Evolutionary conservation across 1,140 invertebrate species (phyloP), one percentile per base, ranked within the genome.

Genomic region (Brachionus rubens): DNA sequence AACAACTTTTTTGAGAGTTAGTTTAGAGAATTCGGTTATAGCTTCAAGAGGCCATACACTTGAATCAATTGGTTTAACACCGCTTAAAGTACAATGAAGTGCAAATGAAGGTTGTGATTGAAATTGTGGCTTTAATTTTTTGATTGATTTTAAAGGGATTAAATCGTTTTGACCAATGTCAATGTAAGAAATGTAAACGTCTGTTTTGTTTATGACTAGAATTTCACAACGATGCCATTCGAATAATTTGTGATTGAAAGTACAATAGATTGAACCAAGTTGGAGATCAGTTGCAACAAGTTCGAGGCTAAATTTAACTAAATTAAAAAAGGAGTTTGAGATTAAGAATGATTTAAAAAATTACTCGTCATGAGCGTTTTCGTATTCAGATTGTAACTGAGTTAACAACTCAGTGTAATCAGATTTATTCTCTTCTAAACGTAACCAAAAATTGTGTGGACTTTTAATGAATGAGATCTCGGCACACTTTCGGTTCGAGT

Each of bases 201-300:
- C 68, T 10, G n/a, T 33, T 36, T 19, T 54, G 46, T 54, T 48
- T 21, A 50, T 10, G 0, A 36, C 21, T 1, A 72, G 26, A 5
- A 48, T 40, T 30, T 72, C 68, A 26, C 68, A 72, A 1, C 68
- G 30, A 10, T 72, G 68, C 68, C 68, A 72, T 48, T 72, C 68
- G 28, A 72, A 50, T 33, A 72, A 21, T 14, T 40, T 28, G 12
- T 48, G 43, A 46, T 72, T 54, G 28, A 72, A 72, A 16, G 46
- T 19, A 16, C 46, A 48, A 24, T 72, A 72, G 10, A 9, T 36
- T 12, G 46, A 48, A 24, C 68, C 68, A 24, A 72, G 16, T 33
- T 33, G 19, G 0, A 30, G n/a, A 36, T 72, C 47, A 26, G 21
- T 12, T 21, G 33, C 40, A 26, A 9, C 28, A 0, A 70, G 21